These are phyloP conservation scores for Lathronympha strigana DNA, from an alignment of 2,888 invertebrate species.

Conservation along the genomic window DNA sequence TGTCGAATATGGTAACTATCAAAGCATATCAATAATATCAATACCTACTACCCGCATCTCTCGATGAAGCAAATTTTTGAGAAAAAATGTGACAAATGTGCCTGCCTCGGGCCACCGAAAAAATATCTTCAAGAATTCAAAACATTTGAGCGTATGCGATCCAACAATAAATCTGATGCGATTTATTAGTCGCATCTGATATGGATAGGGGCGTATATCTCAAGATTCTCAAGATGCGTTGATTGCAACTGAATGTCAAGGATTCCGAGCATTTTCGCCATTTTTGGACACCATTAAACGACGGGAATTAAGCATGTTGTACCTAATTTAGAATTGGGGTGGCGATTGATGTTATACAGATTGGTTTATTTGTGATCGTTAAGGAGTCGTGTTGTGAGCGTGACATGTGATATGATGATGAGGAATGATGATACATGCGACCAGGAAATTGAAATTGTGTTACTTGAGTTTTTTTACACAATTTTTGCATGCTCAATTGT, in stretches of 20 bases:
- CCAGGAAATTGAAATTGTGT: not conserved
- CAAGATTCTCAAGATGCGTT: constrained; percentile 29
- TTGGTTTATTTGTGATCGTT: constrained; percentile 6
- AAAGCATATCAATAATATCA: no score
- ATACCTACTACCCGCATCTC: no score
- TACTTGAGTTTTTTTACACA: not conserved
- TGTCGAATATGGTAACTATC: no score
- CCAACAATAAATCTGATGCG: constrained; percentile 35
- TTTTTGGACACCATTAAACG: constrained; percentile 27
- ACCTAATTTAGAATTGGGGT: constrained; percentile 32
- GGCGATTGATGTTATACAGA: constrained; percentile 4
- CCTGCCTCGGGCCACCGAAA: not conserved
- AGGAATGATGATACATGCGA: constrained; percentile 5
- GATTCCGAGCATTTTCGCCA: constrained; percentile 26
- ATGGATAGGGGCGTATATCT: constrained; percentile 41
- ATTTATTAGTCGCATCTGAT: constrained; percentile 39
- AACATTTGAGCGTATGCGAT: constrained; percentile 16
- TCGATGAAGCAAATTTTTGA: no score
- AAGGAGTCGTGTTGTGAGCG: not conserved
- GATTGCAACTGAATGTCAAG: constrained; percentile 40
- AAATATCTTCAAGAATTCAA: constrained; percentile 19
- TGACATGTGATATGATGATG: not conserved
- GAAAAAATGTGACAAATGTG: not conserved
- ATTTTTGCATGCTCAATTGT: no score
- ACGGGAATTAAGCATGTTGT: not conserved